Conservation (phyloP, 2,113 vertebrate genomes). For the Planiliza haematocheilus region DNA sequence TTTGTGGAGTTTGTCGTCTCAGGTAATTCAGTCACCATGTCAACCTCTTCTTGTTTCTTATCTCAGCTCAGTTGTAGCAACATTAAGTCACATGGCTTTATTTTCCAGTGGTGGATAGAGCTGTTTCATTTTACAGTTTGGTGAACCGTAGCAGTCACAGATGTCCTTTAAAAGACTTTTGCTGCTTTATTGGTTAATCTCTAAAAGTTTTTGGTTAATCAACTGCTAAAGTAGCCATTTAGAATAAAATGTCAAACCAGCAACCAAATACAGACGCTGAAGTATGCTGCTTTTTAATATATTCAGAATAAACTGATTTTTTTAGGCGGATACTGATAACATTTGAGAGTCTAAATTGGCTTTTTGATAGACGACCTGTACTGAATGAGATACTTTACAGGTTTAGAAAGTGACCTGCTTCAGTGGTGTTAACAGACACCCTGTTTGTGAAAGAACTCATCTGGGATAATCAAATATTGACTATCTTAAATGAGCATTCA, state of each 20-base stretch:
- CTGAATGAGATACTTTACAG: background rate
- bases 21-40: background rate
- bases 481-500: too few species aligned
- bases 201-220: slow-evolving; percentile 3
- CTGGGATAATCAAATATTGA: background rate
- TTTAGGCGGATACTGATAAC: background rate
- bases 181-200: slow-evolving; percentile 20
- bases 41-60: slow-evolving; percentile 5
- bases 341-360: background rate
- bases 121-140: background rate
- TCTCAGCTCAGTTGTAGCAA: background rate
- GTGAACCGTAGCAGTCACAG: background rate
- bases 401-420: background rate
- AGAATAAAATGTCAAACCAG: background rate
- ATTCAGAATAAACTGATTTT: background rate
- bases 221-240: background rate
- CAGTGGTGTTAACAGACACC: background rate
- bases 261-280: background rate
- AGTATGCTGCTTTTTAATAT: background rate
- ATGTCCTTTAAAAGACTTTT: background rate
- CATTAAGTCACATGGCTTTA: background rate
- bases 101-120: background rate
- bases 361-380: background rate
- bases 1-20: background rate
- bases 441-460: background rate